Evolutionary conservation across 1,140 invertebrate genomes (phyloP), one percentile per base, ranked within the genome.

Genomic region (Kradibia gibbosae): DNA sequence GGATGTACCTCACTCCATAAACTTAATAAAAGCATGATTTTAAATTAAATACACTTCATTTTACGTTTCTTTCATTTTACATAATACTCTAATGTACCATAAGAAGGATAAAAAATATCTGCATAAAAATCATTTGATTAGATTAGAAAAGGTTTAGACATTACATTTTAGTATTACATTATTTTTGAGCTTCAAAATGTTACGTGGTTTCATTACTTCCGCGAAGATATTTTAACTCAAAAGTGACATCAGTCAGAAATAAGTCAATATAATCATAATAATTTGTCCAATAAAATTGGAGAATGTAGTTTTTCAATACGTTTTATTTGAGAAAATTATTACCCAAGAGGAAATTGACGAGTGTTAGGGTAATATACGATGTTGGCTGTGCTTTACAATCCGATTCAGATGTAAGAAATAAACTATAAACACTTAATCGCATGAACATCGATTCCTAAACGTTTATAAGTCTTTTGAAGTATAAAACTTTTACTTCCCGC

Each of bases 401-500:
- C 80, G 74, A 82, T 74, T 65, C 80, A 82, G 73, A 82, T 82
- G 65, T 65, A 22, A 76, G 48, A 72, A 65, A 28, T 73, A 72
- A 78, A 82, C 75, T 82, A 65, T 53, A 76, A 60, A 74, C 75
- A 73, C 55, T 82, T 82, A 82, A 82, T 82, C 67, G 81, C 45
- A 60, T 60, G 73, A 70, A 65, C 62, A 76, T 81, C 73, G 73
- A 76, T 48, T 20, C 57, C 81, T 39, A 73, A 82, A 78, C 75
- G 78, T 82, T 82, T 82, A 55, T 60, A 82, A 78, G 67, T 82
- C 50, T 45, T 42, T 3, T 8, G 65, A 53, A 55, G 79, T 48
- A 60, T 36, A 8, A 73, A 82, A 82, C 75, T 82, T 82, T 82
- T 82, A 82, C 81, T 82, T 78, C 67, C 75, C 75, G 72, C 50